These are phyloP conservation scores for Trichogramma dendrolimi DNA, from an alignment of 2,888 invertebrate genomes.

Conservation along the genomic window DNA sequence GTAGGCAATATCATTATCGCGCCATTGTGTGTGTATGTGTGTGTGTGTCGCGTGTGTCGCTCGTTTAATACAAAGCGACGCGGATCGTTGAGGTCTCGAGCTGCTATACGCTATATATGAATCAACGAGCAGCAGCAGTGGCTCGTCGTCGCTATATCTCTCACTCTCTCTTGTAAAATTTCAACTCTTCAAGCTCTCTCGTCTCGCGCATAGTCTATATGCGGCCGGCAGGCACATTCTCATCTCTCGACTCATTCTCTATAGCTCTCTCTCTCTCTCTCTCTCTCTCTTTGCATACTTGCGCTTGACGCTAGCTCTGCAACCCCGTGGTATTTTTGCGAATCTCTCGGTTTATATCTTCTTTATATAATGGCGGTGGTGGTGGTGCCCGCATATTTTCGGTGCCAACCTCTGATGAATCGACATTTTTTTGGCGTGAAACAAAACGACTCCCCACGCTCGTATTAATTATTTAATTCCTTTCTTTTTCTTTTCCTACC, in stretches of 20 bases:
- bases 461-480: too few relatives aligned
- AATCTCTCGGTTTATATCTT: conserved; percentile 12
- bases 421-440: too few relatives aligned
- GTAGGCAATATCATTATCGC: too few relatives aligned
- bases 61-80: conserved; percentile 17
- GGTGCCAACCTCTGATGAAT: too few relatives aligned
- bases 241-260: neutral
- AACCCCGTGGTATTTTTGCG: neutral
- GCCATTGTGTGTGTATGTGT: too few relatives aligned
- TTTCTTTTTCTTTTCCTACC: too few relatives aligned
- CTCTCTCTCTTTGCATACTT: neutral
- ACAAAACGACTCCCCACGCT: too few relatives aligned
- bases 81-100: conserved; percentile 11
- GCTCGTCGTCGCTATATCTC: neutral
- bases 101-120: neutral
- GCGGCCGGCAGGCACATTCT: neutral
- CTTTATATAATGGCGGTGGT: conserved; percentile 17
- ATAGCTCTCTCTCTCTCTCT: neutral
- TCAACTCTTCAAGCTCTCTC: too few relatives aligned
- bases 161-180: too few relatives aligned
- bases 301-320: neutral
- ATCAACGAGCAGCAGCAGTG: neutral
- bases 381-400: conserved; percentile 11
- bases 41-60: neutral
- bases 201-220: too few relatives aligned